These are phyloP conservation scores for Aldrovandia affinis DNA, from an alignment of 2,797 vertebrate species.

Conservation along the genomic window DNA sequence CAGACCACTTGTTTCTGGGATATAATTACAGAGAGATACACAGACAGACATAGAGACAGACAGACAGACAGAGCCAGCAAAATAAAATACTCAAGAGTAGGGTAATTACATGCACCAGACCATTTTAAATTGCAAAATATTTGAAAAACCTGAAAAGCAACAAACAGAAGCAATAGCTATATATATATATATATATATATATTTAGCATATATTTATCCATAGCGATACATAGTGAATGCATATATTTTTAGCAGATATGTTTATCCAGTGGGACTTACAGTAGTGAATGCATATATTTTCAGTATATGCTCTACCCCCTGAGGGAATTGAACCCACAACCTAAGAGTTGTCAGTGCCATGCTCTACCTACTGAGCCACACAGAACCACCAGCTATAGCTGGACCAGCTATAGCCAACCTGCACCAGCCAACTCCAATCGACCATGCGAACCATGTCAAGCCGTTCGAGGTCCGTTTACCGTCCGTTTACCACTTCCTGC, in stretches of 20 bases:
- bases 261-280: too few species aligned
- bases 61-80: neutral
- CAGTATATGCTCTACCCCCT: too few species aligned
- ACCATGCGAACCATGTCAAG: neutral
- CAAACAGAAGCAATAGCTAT: neutral
- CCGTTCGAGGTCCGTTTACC: neutral
- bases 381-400: too few species aligned
- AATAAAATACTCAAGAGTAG: neutral
- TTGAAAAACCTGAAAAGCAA: neutral
- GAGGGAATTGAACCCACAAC: too few species aligned
- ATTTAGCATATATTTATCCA: too few species aligned
- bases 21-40: conserved; percentile 2
- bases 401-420: too few species aligned
- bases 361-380: too few species aligned
- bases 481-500: neutral
- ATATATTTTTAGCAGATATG: too few species aligned
- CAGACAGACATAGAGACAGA: neutral
- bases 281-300: too few species aligned
- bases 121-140: neutral
- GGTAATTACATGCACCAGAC: neutral
- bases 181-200: too few species aligned
- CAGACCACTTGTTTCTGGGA: neutral
- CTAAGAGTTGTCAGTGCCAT: too few species aligned
- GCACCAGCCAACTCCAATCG: neutral
- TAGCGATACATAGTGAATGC: too few species aligned